A percentile compares a stretch with the other conserved stretches of the same genome.
Conservation (phyloP, 1,140 invertebrate species). For the Danaus plexippus region DNA sequence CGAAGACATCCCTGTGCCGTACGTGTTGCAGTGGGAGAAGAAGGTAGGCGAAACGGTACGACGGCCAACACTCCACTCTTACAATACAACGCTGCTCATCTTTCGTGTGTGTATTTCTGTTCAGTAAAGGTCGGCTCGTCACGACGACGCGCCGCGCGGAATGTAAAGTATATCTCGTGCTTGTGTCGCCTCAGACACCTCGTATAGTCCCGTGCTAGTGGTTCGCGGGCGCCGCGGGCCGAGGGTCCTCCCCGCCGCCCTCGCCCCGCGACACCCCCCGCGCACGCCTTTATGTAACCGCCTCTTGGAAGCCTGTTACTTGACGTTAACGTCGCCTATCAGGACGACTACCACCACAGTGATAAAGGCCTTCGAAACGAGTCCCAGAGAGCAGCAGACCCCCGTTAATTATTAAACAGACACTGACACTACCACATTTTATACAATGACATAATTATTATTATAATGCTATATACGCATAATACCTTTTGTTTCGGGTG, state of each 20-base stretch:
- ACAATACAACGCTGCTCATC: slow-evolving; percentile 70
- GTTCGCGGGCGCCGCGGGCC: slow-evolving; percentile 53
- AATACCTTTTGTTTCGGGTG: slow-evolving; percentile 46
- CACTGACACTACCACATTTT: slow-evolving; percentile 61
- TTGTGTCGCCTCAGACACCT: slow-evolving; percentile 44
- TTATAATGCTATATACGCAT: slow-evolving; percentile 24
- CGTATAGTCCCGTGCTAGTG: slow-evolving; percentile 55
- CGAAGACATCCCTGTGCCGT: slow-evolving; percentile 93
- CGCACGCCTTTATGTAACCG: slow-evolving; percentile 58
- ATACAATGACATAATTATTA: slow-evolving; percentile 47
- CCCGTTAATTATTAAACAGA: slow-evolving; percentile 64
- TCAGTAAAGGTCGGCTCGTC: slow-evolving; percentile 66
- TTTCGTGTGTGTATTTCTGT: slow-evolving; percentile 68
- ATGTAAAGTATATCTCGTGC: slow-evolving; percentile 62
- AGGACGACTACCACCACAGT: slow-evolving; percentile 64
- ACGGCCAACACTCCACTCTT: slow-evolving; percentile 82
- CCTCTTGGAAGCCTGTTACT: slow-evolving; percentile 57
- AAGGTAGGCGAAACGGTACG: slow-evolving; percentile 96
- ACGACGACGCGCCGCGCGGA: slow-evolving; percentile 54
- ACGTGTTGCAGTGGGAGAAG: slow-evolving; percentile 98
- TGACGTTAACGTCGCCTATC: slow-evolving; percentile 31
- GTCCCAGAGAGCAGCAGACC: slow-evolving; percentile 73
- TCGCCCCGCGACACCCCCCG: slow-evolving; percentile 43
- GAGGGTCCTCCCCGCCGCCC: slow-evolving; percentile 31
- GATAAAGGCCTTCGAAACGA: slow-evolving; percentile 70